phyloP scores from a whole-genome alignment of 2,888 invertebrate species.

The Muschampia plurimacula region DNA sequence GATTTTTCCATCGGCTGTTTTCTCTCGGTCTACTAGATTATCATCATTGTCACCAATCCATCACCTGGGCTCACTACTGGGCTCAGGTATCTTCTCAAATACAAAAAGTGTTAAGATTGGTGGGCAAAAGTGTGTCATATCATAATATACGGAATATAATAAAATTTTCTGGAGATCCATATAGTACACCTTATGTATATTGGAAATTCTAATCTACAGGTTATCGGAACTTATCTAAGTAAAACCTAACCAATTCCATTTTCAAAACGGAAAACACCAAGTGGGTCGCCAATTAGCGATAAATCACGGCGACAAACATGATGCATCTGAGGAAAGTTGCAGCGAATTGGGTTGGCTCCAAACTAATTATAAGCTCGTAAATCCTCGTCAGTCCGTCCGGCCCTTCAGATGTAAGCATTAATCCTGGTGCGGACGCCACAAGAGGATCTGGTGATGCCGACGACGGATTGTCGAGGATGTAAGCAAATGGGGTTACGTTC shows the following conservation, averaged over 20 bases:
- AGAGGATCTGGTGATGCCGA: conserved; percentile 51
- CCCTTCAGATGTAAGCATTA: conserved; percentile 56
- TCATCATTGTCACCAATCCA: no score
- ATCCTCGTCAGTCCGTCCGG: conserved; percentile 52
- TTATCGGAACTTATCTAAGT: no score
- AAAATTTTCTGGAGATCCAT: no score
- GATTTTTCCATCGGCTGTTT: no score
- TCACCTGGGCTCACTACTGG: no score
- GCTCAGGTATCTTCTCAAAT: no score
- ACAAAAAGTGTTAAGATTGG: no score
- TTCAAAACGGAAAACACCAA: not conserved
- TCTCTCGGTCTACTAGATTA: no score
- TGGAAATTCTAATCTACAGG: not conserved
- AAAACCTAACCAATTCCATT: not conserved
- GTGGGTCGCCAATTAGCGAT: not conserved
- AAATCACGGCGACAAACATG: conserved; percentile 33
- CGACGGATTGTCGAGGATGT: conserved; percentile 24
- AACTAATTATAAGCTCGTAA: conserved; percentile 70
- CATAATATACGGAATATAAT: no score
- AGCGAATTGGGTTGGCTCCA: conserved; percentile 68
- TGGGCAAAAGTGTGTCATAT: no score
- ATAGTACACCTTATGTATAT: no score
- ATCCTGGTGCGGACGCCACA: conserved; percentile 51
- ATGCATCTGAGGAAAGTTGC: conserved; percentile 43
- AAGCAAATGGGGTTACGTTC: not conserved